Evolutionary conservation across 2,888 invertebrate species (phyloP).

Genomic region (Schizaphis graminum): DNA sequence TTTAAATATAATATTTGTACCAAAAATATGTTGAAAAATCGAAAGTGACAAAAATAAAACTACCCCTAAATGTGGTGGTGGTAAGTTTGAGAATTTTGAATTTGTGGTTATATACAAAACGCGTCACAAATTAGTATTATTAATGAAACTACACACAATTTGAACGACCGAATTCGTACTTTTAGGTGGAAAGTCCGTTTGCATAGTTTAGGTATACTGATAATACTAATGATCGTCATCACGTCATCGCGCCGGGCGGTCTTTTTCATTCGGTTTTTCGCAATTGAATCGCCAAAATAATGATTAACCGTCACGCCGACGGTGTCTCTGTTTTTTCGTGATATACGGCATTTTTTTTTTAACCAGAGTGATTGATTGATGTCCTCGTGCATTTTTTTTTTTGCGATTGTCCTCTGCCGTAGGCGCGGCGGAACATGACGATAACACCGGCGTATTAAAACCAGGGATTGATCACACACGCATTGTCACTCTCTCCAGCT

Average conservation of each 20-base stretch:
- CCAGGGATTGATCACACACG: slow-evolving; percentile 41
- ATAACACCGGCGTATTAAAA: slow-evolving; percentile 39
- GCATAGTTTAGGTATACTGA: background rate
- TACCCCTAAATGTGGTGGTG: background rate
- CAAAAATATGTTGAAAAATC: background rate
- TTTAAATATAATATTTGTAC: background rate
- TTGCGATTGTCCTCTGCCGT: background rate
- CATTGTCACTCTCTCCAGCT: background rate
- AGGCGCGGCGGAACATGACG: background rate
- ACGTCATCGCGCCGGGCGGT: background rate
- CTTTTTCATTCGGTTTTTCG: background rate
- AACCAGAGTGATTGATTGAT: slow-evolving; percentile 51
- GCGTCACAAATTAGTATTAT: background rate
- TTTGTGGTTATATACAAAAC: background rate
- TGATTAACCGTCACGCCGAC: slow-evolving; percentile 16
- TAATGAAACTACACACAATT: background rate
- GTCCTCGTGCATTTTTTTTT: slow-evolving; percentile 26
- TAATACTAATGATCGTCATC: background rate
- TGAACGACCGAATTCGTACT: background rate
- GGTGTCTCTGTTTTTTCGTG: background rate
- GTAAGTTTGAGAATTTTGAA: background rate
- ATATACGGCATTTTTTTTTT: background rate
- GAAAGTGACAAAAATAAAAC: background rate
- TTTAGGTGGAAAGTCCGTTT: background rate
- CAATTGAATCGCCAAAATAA: slow-evolving; percentile 23